Conservation (phyloP, 1,140 invertebrate genomes). For the Ceratoteleas bidentatus region DNA sequence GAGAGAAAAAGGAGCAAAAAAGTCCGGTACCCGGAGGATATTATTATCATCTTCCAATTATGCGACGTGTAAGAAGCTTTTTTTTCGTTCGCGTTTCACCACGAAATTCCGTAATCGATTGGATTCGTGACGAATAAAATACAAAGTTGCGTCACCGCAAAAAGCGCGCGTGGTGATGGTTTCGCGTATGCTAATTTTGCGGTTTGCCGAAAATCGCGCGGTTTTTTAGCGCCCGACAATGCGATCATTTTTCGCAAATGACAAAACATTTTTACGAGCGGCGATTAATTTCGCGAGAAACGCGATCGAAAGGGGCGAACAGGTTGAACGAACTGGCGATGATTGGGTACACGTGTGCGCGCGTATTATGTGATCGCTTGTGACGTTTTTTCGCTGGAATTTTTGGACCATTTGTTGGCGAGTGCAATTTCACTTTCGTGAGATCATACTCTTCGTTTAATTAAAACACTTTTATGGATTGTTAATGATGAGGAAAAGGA, state of each 20-base stretch:
- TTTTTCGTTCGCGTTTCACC: conserved; percentile 6
- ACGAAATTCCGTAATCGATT: not conserved
- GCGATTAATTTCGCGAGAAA: not conserved
- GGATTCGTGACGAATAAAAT: conserved; percentile 7
- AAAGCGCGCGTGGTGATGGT: too few relatives aligned
- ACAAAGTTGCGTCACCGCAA: not conserved
- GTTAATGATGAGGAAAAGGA: too few relatives aligned
- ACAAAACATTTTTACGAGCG: not conserved
- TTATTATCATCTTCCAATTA: conserved; percentile 54
- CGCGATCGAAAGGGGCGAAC: not conserved
- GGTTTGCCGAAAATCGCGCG: not conserved
- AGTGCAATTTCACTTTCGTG: too few relatives aligned
- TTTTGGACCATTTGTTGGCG: not conserved
- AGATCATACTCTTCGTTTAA: too few relatives aligned
- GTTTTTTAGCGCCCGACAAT: not conserved
- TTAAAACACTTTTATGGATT: too few relatives aligned
- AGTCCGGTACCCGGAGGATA: conserved; percentile 44
- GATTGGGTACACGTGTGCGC: too few relatives aligned
- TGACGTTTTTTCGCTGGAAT: not conserved
- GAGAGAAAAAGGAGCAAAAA: conserved; percentile 25
- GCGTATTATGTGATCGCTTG: not conserved
- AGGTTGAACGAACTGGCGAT: not conserved
- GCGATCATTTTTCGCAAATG: not conserved
- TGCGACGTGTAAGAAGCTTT: conserved; percentile 39
- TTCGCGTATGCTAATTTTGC: conserved; percentile 4